These are phyloP conservation scores for Arctia plantaginis DNA, from an alignment of 2,888 invertebrate genomes.

Conservation along the genomic window DNA sequence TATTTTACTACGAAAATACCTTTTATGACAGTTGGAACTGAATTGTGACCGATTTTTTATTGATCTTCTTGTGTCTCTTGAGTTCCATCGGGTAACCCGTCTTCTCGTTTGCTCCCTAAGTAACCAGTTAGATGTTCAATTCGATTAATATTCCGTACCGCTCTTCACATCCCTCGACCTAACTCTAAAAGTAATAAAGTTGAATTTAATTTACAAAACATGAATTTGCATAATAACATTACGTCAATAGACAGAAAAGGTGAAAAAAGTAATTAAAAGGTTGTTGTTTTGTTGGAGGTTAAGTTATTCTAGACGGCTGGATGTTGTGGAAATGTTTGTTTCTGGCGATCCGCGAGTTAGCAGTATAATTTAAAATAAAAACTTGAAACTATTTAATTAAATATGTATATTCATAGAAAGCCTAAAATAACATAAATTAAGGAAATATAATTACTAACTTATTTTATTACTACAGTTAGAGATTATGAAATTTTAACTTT, in stretches of 20 bases:
- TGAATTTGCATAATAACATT: constrained; percentile 5
- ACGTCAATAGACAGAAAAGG: background rate
- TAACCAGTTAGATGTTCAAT: background rate
- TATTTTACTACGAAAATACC: no score
- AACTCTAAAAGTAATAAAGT: background rate
- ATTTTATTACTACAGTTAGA: no score
- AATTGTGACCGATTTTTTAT: no score
- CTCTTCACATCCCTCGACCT: background rate
- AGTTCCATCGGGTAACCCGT: no score
- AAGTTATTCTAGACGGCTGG: constrained; percentile 2
- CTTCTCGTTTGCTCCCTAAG: background rate
- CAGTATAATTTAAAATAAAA: no score
- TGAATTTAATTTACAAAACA: background rate
- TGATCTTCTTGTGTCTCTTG: no score
- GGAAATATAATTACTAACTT: no score
- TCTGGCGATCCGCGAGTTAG: background rate
- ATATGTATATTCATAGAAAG: no score
- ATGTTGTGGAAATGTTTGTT: background rate
- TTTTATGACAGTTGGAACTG: no score
- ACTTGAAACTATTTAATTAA: no score
- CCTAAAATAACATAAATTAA: no score
- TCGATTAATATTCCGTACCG: background rate
- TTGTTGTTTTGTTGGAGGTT: constrained; percentile 4
- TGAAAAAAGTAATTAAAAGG: constrained; percentile 13
- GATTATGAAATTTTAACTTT: no score